phyloP scores from a whole-genome alignment of 2,113 vertebrate genomes.

The Gobiocypris rarus region DNA sequence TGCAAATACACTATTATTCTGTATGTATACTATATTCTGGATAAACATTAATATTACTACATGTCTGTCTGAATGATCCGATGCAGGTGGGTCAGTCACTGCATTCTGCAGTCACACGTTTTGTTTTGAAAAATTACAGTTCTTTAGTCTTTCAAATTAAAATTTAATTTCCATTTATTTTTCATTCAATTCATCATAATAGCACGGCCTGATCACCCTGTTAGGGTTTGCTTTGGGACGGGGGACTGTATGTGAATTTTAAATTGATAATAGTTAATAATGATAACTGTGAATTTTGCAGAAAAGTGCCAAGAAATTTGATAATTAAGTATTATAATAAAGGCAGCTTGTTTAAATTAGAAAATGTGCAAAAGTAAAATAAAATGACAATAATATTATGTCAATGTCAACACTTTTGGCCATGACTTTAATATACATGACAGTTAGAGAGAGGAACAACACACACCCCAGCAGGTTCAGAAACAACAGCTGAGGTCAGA shows the following conservation, averaged over 20 bases:
- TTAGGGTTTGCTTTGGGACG: not conserved
- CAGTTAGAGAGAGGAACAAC: not conserved
- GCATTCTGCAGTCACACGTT: too few species aligned
- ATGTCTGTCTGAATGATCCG: too few species aligned
- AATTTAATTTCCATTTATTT: not conserved
- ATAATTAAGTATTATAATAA: not conserved
- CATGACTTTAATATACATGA: not conserved
- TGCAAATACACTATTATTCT: too few species aligned
- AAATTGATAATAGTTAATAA: not conserved
- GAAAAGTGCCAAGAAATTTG: not conserved
- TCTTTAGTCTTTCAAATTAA: not conserved
- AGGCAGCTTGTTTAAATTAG: not conserved
- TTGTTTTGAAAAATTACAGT: too few species aligned
- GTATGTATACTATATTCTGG: too few species aligned
- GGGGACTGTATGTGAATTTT: not conserved
- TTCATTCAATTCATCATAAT: not conserved
- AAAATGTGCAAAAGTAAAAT: not conserved
- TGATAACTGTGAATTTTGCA: not conserved
- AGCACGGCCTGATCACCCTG: not conserved
- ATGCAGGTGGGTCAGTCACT: too few species aligned
- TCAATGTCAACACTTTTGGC: not conserved
- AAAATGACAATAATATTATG: not conserved
- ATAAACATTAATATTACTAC: too few species aligned
- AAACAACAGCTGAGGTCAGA: slow-evolving; percentile 25
- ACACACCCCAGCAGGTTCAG: not conserved